Percentiles rank a stretch among this genome's conserved stretches.
Evolutionary conservation across 2,797 vertebrate species (phyloP).

Genomic region (Perodicticus potto): DNA sequence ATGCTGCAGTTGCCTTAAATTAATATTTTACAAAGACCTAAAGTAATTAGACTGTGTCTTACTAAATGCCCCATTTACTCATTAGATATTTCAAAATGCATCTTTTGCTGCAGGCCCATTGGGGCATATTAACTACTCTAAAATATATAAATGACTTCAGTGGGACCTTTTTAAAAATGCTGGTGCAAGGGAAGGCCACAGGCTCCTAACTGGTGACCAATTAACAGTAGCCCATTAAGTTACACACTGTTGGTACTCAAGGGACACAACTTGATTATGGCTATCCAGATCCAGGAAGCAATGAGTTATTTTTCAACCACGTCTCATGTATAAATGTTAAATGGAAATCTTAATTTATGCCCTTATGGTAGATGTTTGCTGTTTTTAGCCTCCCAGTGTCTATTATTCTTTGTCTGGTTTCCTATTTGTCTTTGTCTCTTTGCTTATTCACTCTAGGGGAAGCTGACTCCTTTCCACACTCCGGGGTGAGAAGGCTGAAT

Average conservation of each 20-base stretch:
- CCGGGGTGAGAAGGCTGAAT: neutral
- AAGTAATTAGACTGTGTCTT: conserved; percentile 86
- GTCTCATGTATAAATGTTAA: neutral
- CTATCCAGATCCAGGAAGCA: conserved; percentile 21
- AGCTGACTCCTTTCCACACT: neutral
- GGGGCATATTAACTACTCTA: conserved; percentile 79
- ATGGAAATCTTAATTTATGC: neutral
- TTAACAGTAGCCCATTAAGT: conserved; percentile 49
- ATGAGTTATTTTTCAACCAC: conserved; percentile 41
- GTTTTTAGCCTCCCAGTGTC: neutral
- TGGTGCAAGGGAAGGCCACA: conserved; percentile 48
- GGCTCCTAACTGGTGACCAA: conserved; percentile 65
- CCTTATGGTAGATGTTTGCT: neutral
- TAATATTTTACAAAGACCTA: conserved; percentile 88
- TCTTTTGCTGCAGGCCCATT: conserved; percentile 77
- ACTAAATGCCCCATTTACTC: conserved; percentile 84
- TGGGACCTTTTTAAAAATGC: conserved; percentile 71
- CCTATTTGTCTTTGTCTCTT: neutral
- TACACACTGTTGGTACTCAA: conserved; percentile 45
- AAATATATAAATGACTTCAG: conserved; percentile 79
- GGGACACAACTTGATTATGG: conserved; percentile 37
- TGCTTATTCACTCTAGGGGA: neutral
- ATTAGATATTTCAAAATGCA: conserved; percentile 82
- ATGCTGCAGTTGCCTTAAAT: conserved; percentile 86
- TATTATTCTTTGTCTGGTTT: neutral